phyloP scores from a whole-genome alignment of 2,888 invertebrate genomes.

The Endotricha flammealis region DNA sequence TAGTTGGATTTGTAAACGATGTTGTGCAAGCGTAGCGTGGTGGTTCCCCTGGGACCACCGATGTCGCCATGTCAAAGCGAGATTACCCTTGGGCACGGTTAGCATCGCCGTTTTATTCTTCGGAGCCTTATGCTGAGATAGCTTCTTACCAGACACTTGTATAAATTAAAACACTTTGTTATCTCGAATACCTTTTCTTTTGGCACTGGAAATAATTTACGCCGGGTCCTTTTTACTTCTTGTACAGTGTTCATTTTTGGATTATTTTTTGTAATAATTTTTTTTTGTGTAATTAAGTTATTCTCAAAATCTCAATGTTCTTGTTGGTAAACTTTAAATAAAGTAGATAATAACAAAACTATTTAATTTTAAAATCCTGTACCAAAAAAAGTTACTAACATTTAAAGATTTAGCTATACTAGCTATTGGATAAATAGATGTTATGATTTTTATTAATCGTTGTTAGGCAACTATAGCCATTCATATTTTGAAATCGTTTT shows the following conservation, averaged over 20 bases:
- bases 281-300: no score
- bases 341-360: no score
- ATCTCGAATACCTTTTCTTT: slow-evolving; percentile 4
- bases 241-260: background rate
- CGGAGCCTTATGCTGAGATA: slow-evolving; percentile 29
- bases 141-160: slow-evolving; percentile 23
- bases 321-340: no score
- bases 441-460: no score
- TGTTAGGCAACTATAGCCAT: no score
- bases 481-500: no score
- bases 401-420: no score
- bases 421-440: no score
- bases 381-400: no score
- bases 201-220: background rate
- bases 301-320: no score
- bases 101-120: slow-evolving; percentile 34
- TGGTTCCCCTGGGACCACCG: slow-evolving; percentile 25
- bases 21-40: slow-evolving; percentile 26
- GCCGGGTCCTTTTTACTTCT: background rate
- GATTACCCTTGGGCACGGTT: slow-evolving; percentile 42
- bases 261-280: no score
- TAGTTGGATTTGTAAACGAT: slow-evolving; percentile 14
- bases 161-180: slow-evolving; percentile 1
- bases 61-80: slow-evolving; percentile 31
- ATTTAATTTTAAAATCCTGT: no score